These are phyloP conservation scores for Cephonodes hylas DNA, from an alignment of 2,888 invertebrate species.

Conservation along the genomic window DNA sequence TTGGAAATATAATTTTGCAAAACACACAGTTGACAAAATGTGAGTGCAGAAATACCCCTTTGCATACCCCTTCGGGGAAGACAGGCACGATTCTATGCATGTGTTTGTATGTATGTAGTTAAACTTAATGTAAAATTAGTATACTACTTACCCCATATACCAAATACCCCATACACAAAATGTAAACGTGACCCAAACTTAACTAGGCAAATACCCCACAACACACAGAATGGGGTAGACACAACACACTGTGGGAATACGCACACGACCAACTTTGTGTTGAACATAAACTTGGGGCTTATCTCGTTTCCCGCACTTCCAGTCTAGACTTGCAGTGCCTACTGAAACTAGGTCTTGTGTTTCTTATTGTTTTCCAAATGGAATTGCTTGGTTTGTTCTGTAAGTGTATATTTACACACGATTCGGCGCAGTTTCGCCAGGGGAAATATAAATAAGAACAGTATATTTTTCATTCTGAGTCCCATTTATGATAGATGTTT, in stretches of 20 bases:
- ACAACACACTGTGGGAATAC: background rate
- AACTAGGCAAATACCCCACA: background rate
- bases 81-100: too few relatives aligned
- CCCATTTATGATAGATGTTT: too few relatives aligned
- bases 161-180: too few relatives aligned
- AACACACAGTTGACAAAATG: too few relatives aligned
- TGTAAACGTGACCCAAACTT: background rate
- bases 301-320: slow-evolving; percentile 24
- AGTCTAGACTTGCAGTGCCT: slow-evolving; percentile 20
- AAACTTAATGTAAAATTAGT: too few relatives aligned
- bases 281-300: slow-evolving; percentile 28
- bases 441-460: background rate
- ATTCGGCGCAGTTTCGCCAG: background rate
- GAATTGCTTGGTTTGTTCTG: background rate
- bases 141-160: too few relatives aligned
- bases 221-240: background rate
- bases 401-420: background rate
- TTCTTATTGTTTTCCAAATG: slow-evolving; percentile 4
- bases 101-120: too few relatives aligned
- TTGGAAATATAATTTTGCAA: too few relatives aligned
- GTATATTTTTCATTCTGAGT: too few relatives aligned
- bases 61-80: too few relatives aligned
- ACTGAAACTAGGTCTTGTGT: background rate
- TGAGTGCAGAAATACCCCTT: too few relatives aligned
- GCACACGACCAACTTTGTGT: slow-evolving; percentile 3